Evolutionary conservation across 2,797 vertebrate species (phyloP).

Genomic region (Meda fulgida): DNA sequence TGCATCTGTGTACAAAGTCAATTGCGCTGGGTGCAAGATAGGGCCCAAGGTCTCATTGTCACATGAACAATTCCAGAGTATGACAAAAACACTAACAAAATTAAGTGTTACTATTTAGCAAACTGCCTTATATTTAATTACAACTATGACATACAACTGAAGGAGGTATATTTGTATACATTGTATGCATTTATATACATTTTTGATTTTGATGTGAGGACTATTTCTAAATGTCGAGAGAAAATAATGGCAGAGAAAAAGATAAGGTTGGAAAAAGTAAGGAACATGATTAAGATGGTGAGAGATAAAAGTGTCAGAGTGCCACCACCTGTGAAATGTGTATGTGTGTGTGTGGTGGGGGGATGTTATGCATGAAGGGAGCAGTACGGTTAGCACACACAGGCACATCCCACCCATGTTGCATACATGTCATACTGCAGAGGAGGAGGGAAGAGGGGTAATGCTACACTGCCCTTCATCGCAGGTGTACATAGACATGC

Average conservation of each 20-base stretch:
- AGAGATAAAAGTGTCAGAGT: conserved; percentile 22
- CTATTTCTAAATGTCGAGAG: background rate
- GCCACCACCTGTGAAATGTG: conserved; percentile 36
- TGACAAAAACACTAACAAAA: background rate
- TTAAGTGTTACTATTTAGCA: background rate
- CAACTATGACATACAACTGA: background rate
- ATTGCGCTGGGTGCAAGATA: too few relatives aligned
- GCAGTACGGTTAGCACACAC: conserved; percentile 27
- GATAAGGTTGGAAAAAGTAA: background rate
- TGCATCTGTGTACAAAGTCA: too few relatives aligned
- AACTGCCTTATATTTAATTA: background rate
- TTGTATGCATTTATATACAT: background rate
- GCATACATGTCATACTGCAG: conserved; percentile 40
- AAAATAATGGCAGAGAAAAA: conserved; percentile 2
- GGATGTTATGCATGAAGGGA: conserved; percentile 5
- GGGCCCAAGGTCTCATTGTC: too few relatives aligned
- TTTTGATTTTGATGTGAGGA: background rate
- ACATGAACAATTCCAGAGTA: too few relatives aligned
- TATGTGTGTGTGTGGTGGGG: background rate
- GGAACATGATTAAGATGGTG: background rate
- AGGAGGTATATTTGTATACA: background rate
- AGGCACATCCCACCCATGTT: conserved; percentile 21
- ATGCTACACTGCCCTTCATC: conserved; percentile 53
- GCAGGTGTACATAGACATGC: background rate
- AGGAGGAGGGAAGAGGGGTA: conserved; percentile 34